phyloP scores from a whole-genome alignment of 2,113 vertebrate species.

The Tauraco erythrolophus region DNA sequence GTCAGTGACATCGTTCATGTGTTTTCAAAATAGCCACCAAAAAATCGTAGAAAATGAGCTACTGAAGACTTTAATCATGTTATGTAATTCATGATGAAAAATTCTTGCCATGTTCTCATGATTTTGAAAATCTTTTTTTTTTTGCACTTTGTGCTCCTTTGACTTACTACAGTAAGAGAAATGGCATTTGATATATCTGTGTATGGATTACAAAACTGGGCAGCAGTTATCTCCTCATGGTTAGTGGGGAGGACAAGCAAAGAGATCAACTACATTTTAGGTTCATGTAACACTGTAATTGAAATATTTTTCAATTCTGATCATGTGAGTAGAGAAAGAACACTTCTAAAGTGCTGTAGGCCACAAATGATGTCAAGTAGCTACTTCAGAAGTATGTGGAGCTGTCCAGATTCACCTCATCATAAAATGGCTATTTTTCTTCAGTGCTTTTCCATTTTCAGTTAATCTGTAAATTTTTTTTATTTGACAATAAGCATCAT shows the following conservation, averaged over 20 bases:
- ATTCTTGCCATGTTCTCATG: neutral
- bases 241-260: neutral
- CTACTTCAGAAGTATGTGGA: neutral
- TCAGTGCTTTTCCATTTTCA: neutral
- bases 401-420: neutral
- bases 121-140: neutral
- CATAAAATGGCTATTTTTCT: neutral
- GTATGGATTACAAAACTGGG: neutral
- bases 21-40: neutral
- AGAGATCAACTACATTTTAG: neutral
- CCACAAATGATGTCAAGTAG: neutral
- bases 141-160: neutral
- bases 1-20: neutral
- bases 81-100: neutral
- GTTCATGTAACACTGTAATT: neutral
- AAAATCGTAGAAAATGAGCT: neutral
- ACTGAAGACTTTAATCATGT: neutral
- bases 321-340: neutral
- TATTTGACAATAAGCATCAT: neutral
- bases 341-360: neutral
- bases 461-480: neutral
- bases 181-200: neutral
- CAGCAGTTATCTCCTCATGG: neutral
- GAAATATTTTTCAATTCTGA: neutral
- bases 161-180: neutral